Evolutionary conservation across 1,140 invertebrate species (phyloP), one percentile per base, ranked within the genome.

Genomic region (Drosophila repleta): DNA sequence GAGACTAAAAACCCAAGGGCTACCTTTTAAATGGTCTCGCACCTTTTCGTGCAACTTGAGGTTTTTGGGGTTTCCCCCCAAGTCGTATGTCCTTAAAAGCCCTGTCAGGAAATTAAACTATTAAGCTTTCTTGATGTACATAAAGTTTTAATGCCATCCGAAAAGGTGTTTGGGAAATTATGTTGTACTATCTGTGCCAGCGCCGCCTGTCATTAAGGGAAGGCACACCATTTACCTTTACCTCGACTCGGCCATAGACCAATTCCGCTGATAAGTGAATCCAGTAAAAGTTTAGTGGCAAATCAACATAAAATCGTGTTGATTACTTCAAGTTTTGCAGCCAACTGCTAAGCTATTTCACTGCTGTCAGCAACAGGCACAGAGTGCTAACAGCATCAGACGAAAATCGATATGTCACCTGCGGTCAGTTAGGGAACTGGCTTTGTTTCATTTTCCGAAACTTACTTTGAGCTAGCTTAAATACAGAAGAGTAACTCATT

Each of bases 221-320:
- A 74, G 64, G 55, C 48, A 73, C 65, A 55, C 35, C 70, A 72
- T 78, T 85, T 70, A 49, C 48, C 26, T 41, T 55, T 21, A 8
- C 24, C 10, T 15, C 24, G n/a, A 13, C 41, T 43, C 13, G 13
- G 15, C 29, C 53, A 53, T 68, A 77, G 76, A 81, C 56, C 66
- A 65, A 68, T 70, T 69, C 69, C 20, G 6, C 37, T 71, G 74
- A 81, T 81, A 85, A 85, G 82, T 78, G 78, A 60, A 35, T 39
- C 39, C 74, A 64, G 82, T 85, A 81, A 85, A 85, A 87, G 77
- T 81, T 85, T 87, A 87, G 67, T 75, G 82, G 78, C 82, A 71
- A 82, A 81, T 78, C 66, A 72, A 81, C 82, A 81, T 87, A 87
- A 85, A 81, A 76, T 85, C 58, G 32, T 71, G 74, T 76, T 81